Evolutionary conservation across 2,888 invertebrate species (phyloP), one percentile per base, ranked within the genome.

Genomic region (Carterocephalus palaemon): DNA sequence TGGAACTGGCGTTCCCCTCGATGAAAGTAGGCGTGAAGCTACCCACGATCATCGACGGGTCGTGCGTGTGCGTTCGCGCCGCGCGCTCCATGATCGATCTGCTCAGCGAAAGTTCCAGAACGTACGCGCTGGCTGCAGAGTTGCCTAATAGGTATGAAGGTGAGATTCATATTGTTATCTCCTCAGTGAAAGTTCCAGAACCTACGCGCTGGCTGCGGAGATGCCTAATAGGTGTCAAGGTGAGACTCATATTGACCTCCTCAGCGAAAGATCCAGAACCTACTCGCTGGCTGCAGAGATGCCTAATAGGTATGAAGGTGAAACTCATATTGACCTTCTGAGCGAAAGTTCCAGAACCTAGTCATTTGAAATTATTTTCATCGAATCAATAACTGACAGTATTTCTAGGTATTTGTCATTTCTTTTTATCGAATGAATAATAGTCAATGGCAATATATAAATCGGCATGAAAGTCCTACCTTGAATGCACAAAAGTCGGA

Each of bases 81-180:
- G 81, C 90, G 0, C 78, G 87, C 52, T 77, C 89, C 0, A 73
- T 85, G 60, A 84, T 90, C 38, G 92, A 92, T 51, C 85, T 91
- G 52, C 83, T 89, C 22, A 91, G 91, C 10, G 90, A 86, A 41
- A 67, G 64, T 2, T 70, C 77, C 0, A 63, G 76, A 16, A 69
- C 66, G 0, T 84, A 56, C 39, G 57, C 67, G 0, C 42, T 80
- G 4, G 39, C 41, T 0, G 58, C 48, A 0, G 75, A 76, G 0
- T 56, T 75, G 51, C 69, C 69, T 0, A 69, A 78, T 2, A 59
- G 66, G 55, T 76, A 73, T 34, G 62, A 64, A 59, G 82, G 85
- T 83, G 51, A 26, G 52, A 40, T 2, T 13, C 7, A 2, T 7
- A 10, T 31, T 16, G 8, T 8, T 24, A n/a, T n/a, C n/a, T 34